phyloP scores from a whole-genome alignment of 2,113 vertebrate genomes.

The Xenus cinereus region DNA sequence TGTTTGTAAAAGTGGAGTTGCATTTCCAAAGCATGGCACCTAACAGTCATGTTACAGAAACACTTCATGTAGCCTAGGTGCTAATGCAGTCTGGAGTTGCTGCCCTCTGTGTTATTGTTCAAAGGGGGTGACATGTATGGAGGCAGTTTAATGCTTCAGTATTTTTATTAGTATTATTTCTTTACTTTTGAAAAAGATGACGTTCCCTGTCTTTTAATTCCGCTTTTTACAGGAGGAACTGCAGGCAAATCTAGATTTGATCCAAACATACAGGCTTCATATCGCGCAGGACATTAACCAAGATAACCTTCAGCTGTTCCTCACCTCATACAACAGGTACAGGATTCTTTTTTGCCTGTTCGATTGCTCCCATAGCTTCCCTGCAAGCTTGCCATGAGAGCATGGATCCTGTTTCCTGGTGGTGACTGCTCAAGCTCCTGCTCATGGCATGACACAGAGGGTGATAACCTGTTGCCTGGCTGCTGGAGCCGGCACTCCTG shows the following conservation, averaged over 20 bases:
- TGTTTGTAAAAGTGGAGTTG: background rate
- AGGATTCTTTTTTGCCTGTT: background rate
- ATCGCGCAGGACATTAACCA: constrained; percentile 94
- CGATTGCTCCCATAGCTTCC: background rate
- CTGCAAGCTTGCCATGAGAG: background rate
- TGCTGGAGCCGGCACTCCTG: background rate
- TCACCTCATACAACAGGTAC: constrained; percentile 89
- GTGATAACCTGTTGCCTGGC: background rate
- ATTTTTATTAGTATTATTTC: background rate
- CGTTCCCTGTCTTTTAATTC: background rate
- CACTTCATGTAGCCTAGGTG: background rate
- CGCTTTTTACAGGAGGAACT: constrained; percentile 84
- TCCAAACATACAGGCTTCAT: constrained; percentile 93
- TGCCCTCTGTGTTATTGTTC: background rate
- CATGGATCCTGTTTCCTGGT: background rate
- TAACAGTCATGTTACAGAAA: background rate
- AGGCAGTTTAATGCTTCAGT: background rate
- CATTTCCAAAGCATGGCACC: background rate
- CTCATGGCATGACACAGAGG: background rate
- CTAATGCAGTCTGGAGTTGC: fast-evolving
- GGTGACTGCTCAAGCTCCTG: background rate
- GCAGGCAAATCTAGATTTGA: constrained; percentile 88
- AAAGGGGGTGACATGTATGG: background rate
- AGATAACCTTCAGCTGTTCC: constrained; percentile 91
- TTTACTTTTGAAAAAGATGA: background rate